These are phyloP conservation scores for Monochamus saltuarius DNA, from an alignment of 1,140 invertebrate genomes.

Conservation along the genomic window DNA sequence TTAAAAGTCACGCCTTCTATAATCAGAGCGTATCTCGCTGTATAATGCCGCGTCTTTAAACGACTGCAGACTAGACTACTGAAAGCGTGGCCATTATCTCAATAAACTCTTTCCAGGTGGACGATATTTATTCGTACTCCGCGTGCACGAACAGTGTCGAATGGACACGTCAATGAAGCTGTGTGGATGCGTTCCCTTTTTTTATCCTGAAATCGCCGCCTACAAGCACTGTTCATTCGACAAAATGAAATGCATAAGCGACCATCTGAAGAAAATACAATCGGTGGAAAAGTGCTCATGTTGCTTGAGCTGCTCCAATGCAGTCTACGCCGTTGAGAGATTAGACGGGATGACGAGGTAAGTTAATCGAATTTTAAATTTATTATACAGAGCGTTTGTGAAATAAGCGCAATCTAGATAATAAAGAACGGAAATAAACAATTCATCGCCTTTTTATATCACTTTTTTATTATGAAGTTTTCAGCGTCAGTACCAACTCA, in stretches of 20 bases:
- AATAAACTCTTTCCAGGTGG: constrained; percentile 51
- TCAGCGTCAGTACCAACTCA: too few species aligned
- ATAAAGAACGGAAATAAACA: too few species aligned
- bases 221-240: constrained; percentile 59
- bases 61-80: too few species aligned
- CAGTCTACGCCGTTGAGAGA: constrained; percentile 72
- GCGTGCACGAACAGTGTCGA: constrained; percentile 68
- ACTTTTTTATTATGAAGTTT: too few species aligned
- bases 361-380: too few species aligned
- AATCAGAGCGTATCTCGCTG: too few species aligned
- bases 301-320: constrained; percentile 68
- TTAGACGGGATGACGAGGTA: neutral
- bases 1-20: too few species aligned
- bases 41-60: too few species aligned
- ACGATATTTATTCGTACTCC: constrained; percentile 64
- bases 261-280: constrained; percentile 57
- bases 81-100: too few species aligned
- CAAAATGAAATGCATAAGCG: constrained; percentile 60
- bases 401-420: too few species aligned
- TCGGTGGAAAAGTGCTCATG: constrained; percentile 63
- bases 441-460: too few species aligned
- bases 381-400: too few species aligned
- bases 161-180: constrained; percentile 61
- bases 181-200: constrained; percentile 68
- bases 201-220: constrained; percentile 56